Evolutionary conservation across 2,888 invertebrate genomes (phyloP).

Genomic region (Vesta saturnalis): DNA sequence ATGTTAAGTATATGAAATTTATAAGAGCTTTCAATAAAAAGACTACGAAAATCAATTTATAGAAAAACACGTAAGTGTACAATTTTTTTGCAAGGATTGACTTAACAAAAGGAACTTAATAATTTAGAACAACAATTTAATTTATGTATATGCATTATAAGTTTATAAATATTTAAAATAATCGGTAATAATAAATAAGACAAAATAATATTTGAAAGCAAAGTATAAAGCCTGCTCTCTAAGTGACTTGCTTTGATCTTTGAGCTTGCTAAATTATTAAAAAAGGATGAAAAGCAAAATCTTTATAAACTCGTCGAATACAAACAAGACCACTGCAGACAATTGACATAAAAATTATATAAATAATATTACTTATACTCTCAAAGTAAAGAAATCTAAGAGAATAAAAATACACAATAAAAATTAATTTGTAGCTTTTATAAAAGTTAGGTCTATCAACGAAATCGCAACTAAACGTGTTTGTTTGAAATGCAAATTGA

Average conservation of each 20-base stretch:
- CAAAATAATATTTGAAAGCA: slow-evolving; percentile 16
- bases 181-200: slow-evolving; percentile 11
- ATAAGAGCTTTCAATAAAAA: no score
- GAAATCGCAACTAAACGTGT: slow-evolving; percentile 29
- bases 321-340: slow-evolving; percentile 34
- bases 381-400: slow-evolving; percentile 32
- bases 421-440: slow-evolving; percentile 27
- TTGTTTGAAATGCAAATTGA: slow-evolving; percentile 42
- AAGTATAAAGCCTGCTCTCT: neutral
- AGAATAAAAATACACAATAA: slow-evolving; percentile 22
- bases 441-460: slow-evolving; percentile 15
- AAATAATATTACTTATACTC: slow-evolving; percentile 31
- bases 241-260: slow-evolving; percentile 33
- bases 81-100: no score
- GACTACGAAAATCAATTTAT: no score
- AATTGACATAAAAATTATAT: slow-evolving; percentile 34
- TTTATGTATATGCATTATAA: neutral
- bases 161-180: slow-evolving; percentile 6
- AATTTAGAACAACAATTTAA: no score
- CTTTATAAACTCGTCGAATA: slow-evolving; percentile 32
- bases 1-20: no score
- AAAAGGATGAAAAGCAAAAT: slow-evolving; percentile 26
- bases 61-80: no score
- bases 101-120: no score
- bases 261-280: slow-evolving; percentile 33